Evolutionary conservation across 1,140 invertebrate genomes (phyloP), one percentile per base, ranked within the genome.

Genomic region (Aradophagus sp.): DNA sequence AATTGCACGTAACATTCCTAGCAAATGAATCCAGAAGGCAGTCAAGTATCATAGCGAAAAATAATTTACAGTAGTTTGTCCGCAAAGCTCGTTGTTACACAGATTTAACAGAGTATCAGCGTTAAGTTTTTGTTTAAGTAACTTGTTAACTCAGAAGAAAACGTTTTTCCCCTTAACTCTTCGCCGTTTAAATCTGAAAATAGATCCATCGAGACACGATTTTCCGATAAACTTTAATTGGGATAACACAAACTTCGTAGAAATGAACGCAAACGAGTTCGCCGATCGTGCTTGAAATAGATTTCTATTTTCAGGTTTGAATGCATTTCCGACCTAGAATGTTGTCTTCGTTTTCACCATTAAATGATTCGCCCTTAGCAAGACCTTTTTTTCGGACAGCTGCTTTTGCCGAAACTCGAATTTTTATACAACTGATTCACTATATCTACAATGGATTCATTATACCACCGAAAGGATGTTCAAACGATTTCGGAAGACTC

Each of bases 361-460:
- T 45, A 16, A 15, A 48, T 23, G 19, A 52, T 52, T n/a, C n/a
- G n/a, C n/a, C n/a, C n/a, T n/a, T n/a, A 34, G 61, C 47, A 53
- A 55, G 48, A 55, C 52, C 53, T 58, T 36, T 72, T 53, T 38
- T 31, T n/a, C n/a, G n/a, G n/a, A 34, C 38, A 56, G 61, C 42
- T 61, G 2, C n/a, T 53, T 52, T 59, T 61, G 42, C 55, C 55
- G 55, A 48, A 66, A 61, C 48, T 48, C 42, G 58, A 55, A 55
- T 66, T 72, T 68, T 72, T 72, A 71, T 71, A 71, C 44, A n/a
- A n/a, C 27, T 38, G 45, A 42, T 39, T 53, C 65, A n/a, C n/a
- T n/a, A n/a, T 65, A 47, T 47, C 59, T 71, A 48, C 23, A 36
- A 52, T 19, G 55, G 29, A 59, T 55, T 45, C 59, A 45, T 17